Base-by-base conservation (phyloP, 2,113 vertebrate species). In the Catagonus wagneri region DNA sequence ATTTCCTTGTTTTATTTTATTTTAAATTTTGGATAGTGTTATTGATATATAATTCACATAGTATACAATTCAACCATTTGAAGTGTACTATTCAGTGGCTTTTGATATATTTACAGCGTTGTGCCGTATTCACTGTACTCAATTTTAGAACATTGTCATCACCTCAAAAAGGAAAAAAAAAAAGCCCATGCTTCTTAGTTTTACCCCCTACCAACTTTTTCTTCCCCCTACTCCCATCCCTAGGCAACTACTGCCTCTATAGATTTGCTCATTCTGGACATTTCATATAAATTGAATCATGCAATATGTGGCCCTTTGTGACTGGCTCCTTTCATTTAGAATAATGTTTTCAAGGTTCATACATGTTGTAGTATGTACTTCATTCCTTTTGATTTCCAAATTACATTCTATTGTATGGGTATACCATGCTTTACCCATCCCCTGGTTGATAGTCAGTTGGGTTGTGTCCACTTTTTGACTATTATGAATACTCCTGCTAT, bases 71-170 rank as follows among this genome's bases (percentile, higher is more conserved):
- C 50, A 90, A 39, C 19, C 6, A 39, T 50, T 75, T 87, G 58
- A 75, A 34, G 27, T 71, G 16, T 80, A 34, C 1, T 27, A 10
- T 39, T 91, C 27, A 29, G 2, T 68, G 36, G 16, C 11, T 81
- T 93, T 93, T 34, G 83, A 14, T 91, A 12, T 91, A 76, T 91
- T 75, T 83, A n/a, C 6, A 87, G n/a, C 68, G 19, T 96, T 83
- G 19, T 54, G 29, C 19, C 83, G 23, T 54, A 2, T 36, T 81
- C 76, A 56, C 13, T 32, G 17, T 65, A 68, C 75, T 88, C 29
- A 76, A 81, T 76, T 96, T 94, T 86, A 90, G 58, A 74, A n/a
- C 20, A 83, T 17, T 75, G 20, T 61, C 32, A 83, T 52, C 27
- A 54, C 22, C 44, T 25, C 19, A 23, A 75, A 44, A 75, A 39